These are phyloP conservation scores for Pterocles orientalis DNA, from an alignment of 2,113 vertebrate species.

Conservation along the genomic window DNA sequence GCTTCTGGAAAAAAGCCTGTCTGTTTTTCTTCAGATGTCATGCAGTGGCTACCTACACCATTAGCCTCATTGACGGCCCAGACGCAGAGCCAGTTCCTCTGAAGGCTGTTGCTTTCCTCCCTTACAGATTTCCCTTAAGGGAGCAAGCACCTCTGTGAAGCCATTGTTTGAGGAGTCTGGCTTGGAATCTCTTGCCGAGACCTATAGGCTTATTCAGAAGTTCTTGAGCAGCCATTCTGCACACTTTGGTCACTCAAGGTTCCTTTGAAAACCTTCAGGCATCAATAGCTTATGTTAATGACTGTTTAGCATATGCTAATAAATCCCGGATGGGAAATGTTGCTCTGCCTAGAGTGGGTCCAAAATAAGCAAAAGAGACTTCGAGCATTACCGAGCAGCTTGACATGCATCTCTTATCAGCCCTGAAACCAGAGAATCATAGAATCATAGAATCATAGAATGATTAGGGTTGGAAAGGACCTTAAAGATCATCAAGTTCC, in stretches of 20 bases:
- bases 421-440: neutral
- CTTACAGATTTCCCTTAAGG: neutral
- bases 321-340: neutral
- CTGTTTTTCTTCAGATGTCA: neutral
- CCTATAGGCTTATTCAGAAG: neutral
- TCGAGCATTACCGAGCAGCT: neutral
- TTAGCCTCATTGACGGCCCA: neutral
- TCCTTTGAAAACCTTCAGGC: neutral
- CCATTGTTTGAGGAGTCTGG: neutral
- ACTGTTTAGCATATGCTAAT: neutral
- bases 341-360: neutral
- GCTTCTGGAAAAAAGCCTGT: neutral
- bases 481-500: no score
- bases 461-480: no score
- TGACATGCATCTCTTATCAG: neutral
- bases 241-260: neutral
- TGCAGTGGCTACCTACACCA: neutral
- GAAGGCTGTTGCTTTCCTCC: neutral
- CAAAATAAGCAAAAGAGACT: neutral
- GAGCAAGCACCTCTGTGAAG: neutral
- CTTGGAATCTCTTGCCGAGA: neutral
- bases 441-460: no score
- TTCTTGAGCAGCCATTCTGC: neutral
- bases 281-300: neutral
- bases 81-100: neutral